Conservation (phyloP, 2,113 vertebrate genomes). For the Xyrauchen texanus region DNA sequence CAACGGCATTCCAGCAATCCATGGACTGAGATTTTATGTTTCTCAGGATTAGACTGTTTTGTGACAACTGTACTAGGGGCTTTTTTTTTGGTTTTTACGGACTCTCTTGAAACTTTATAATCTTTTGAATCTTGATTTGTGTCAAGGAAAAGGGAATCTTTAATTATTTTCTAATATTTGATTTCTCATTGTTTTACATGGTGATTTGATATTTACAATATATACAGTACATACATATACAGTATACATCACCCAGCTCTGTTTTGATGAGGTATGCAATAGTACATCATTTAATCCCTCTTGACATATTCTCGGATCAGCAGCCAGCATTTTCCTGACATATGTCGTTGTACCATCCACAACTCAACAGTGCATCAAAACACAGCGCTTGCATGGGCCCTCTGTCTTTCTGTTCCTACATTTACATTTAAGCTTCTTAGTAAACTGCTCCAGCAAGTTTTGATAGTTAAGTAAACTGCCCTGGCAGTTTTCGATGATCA, state of each 20-base stretch:
- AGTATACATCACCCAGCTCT: background rate
- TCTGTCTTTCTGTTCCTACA: background rate
- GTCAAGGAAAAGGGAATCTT: constrained; percentile 7
- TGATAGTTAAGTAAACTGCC: too few species aligned
- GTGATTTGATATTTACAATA: constrained; percentile 9
- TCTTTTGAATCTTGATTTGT: constrained; percentile 29
- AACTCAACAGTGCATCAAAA: background rate
- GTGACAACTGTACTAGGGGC: background rate
- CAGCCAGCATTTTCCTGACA: background rate
- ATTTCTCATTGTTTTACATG: constrained; percentile 18
- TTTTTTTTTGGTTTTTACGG: constrained; percentile 31
- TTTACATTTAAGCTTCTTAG: constrained; percentile 26
- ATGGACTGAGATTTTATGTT: constrained; percentile 29
- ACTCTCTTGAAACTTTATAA: constrained; percentile 36
- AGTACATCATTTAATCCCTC: constrained; percentile 9
- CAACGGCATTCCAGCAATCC: background rate
- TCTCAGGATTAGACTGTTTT: constrained; percentile 40
- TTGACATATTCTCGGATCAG: background rate
- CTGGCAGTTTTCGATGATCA: background rate
- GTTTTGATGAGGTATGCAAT: constrained; percentile 21
- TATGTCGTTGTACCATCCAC: background rate
- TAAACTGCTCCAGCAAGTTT: background rate
- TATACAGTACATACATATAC: background rate
- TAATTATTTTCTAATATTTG: constrained; percentile 30
- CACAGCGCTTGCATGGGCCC: background rate